Conservation (phyloP, 1,140 invertebrate species). For the Drosophila willistoni region DNA sequence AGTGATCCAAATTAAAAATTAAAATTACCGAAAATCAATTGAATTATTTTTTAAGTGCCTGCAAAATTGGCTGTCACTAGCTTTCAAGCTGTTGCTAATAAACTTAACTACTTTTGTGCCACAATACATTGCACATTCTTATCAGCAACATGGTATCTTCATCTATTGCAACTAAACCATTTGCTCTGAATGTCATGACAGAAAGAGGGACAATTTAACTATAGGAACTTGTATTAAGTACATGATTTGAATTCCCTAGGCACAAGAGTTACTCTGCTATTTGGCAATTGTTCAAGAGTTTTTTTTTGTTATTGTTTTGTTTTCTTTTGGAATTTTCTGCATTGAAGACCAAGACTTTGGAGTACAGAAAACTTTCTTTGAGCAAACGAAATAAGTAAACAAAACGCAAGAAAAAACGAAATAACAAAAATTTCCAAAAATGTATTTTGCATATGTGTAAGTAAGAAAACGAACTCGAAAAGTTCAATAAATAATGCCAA, state of each 20-base stretch:
- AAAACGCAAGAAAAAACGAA: constrained; percentile 24
- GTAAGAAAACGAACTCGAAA: constrained; percentile 38
- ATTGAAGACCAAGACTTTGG: background rate
- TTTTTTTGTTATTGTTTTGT: constrained; percentile 46
- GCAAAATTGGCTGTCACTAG: background rate
- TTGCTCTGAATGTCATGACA: background rate
- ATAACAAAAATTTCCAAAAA: constrained; percentile 51
- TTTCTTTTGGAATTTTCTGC: constrained; percentile 31
- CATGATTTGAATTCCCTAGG: constrained; percentile 41
- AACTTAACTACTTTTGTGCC: no score
- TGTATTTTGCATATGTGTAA: constrained; percentile 50
- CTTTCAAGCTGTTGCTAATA: no score
- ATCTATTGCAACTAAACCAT: background rate
- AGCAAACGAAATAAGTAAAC: constrained; percentile 42
- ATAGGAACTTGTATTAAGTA: constrained; percentile 13
- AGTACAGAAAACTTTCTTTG: constrained; percentile 70
- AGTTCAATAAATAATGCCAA: constrained; percentile 51
- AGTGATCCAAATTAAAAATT: background rate
- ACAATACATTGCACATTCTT: background rate
- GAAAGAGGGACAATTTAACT: background rate
- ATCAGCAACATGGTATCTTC: background rate
- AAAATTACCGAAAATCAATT: background rate
- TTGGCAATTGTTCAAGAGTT: constrained; percentile 41
- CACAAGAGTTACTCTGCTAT: constrained; percentile 28
- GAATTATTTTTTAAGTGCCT: no score